Percentiles rank a stretch among this genome's conserved stretches.
These are phyloP conservation scores for Aphelinus certus DNA, from an alignment of 1,140 invertebrate species.

Conservation along the genomic window DNA sequence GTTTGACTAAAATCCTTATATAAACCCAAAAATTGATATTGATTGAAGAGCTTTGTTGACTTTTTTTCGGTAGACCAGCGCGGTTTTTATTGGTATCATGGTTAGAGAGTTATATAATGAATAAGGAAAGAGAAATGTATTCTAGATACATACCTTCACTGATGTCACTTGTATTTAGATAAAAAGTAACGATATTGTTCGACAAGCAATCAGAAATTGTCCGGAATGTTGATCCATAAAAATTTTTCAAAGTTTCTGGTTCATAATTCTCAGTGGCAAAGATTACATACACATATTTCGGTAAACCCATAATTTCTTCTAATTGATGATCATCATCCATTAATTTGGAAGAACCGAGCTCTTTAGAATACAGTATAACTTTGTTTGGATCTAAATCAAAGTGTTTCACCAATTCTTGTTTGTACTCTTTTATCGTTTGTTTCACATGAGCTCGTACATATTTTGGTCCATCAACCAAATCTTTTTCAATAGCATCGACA, in stretches of 20 bases:
- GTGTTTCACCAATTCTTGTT: conserved; percentile 66
- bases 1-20: too few relatives aligned
- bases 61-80: too few relatives aligned
- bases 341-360: conserved; percentile 41
- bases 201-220: conserved; percentile 66
- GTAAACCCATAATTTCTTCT: not conserved
- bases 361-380: conserved; percentile 62
- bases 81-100: too few relatives aligned
- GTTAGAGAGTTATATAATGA: not conserved
- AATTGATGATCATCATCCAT: conserved; percentile 24
- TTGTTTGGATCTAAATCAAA: conserved; percentile 63
- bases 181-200: conserved; percentile 70
- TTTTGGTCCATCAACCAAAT: conserved; percentile 72
- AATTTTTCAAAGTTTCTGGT: conserved; percentile 17
- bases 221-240: conserved; percentile 57
- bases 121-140: not conserved
- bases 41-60: too few relatives aligned
- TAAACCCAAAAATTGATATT: too few relatives aligned
- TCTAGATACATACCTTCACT: conserved; percentile 62
- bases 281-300: not conserved
- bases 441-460: conserved; percentile 70
- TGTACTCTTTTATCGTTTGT: conserved; percentile 72
- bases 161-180: conserved; percentile 70
- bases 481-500: conserved; percentile 69
- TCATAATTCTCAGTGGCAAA: conserved; percentile 7